Conservation (phyloP, 2,113 vertebrate genomes). For the Rhinoderma darwinii region DNA sequence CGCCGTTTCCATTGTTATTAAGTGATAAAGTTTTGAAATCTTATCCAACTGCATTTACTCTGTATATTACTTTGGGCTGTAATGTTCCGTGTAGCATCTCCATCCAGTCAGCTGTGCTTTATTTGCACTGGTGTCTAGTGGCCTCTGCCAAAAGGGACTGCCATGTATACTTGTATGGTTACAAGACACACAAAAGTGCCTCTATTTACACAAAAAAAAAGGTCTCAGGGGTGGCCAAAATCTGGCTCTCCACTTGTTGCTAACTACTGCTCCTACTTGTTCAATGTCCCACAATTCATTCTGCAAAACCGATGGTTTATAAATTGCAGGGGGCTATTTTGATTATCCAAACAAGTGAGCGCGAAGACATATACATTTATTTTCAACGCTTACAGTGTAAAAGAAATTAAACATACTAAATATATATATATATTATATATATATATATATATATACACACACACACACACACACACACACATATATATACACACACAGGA, state of each 20-base stretch:
- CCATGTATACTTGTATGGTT: constrained; percentile 36
- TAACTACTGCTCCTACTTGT: constrained; percentile 22
- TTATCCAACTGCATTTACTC: not conserved
- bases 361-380: not conserved
- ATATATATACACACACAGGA: not conserved
- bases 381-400: not conserved
- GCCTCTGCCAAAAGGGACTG: not conserved
- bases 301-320: constrained; percentile 7
- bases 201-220: constrained; percentile 13
- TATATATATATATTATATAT: too few species aligned
- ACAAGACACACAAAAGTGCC: constrained; percentile 7
- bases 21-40: not conserved
- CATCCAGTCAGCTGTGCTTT: constrained; percentile 2
- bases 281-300: constrained; percentile 20
- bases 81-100: too few species aligned
- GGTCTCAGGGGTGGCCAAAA: constrained; percentile 28
- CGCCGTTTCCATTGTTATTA: not conserved
- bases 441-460: too few species aligned
- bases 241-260: constrained; percentile 7
- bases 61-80: not conserved
- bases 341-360: not conserved
- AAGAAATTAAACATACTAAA: not conserved
- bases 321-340: not conserved
- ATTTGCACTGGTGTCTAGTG: constrained; percentile 12
- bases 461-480: too few species aligned